phyloP scores from a whole-genome alignment of 2,888 invertebrate species.

The Aethes cnicana region DNA sequence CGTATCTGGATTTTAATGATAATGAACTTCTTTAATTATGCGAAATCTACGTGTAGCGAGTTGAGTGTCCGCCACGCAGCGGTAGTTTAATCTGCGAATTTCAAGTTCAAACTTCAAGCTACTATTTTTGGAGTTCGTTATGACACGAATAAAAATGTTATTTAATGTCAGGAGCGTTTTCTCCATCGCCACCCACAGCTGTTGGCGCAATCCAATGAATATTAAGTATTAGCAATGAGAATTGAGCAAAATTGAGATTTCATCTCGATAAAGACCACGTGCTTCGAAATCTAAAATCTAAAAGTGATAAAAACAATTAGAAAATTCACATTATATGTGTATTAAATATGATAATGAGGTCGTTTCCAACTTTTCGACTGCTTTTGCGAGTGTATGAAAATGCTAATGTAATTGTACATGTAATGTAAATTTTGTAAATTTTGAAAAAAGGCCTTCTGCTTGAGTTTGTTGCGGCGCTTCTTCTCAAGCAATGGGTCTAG shows the following conservation, averaged over 20 bases:
- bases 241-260: slow-evolving; percentile 1
- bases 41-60: slow-evolving; percentile 4
- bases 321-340: slow-evolving; percentile 1
- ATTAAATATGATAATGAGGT: background rate
- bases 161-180: background rate
- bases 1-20: slow-evolving; percentile 7
- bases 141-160: background rate
- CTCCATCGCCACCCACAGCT: background rate
- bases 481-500: too few relatives aligned
- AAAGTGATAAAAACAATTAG: background rate
- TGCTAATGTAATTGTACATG: too few relatives aligned
- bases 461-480: too few relatives aligned
- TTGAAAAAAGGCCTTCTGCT: too few relatives aligned
- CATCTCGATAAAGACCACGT: slow-evolving; percentile 5
- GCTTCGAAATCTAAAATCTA: background rate
- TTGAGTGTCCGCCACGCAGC: slow-evolving; percentile 10
- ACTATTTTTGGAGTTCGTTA: too few relatives aligned
- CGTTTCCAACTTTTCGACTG: background rate
- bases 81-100: slow-evolving; percentile 10
- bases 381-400: background rate
- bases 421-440: too few relatives aligned
- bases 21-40: slow-evolving; percentile 21
- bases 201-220: slow-evolving; percentile 3
- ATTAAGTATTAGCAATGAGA: background rate
- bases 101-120: too few relatives aligned